phyloP scores from a whole-genome alignment of 2,888 invertebrate species.

The Cybosia mesomella region DNA sequence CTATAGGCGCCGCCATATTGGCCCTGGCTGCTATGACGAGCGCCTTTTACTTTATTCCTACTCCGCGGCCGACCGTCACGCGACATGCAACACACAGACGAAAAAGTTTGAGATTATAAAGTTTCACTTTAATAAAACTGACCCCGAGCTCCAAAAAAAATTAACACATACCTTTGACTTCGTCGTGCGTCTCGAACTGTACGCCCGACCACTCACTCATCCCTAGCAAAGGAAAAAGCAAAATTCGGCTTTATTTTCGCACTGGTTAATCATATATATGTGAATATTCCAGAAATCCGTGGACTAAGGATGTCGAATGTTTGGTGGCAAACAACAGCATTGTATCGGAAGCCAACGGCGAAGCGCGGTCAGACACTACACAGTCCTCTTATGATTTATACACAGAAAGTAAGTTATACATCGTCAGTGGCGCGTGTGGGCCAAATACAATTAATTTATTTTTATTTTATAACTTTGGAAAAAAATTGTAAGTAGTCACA shows the following conservation, averaged over 20 bases:
- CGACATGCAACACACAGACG: too few relatives aligned
- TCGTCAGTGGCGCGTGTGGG: not conserved
- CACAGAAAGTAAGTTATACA: slow-evolving; percentile 65
- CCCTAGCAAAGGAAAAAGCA: too few relatives aligned
- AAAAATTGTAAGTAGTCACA: not conserved
- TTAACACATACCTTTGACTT: too few relatives aligned
- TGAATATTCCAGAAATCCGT: slow-evolving; percentile 89
- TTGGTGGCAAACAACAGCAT: slow-evolving; percentile 95
- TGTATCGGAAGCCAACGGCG: slow-evolving; percentile 68
- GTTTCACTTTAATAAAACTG: too few relatives aligned
- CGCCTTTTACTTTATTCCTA: too few relatives aligned
- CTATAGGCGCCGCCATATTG: too few relatives aligned
- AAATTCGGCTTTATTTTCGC: not conserved
- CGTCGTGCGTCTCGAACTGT: too few relatives aligned
- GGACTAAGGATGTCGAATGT: slow-evolving; percentile 98
- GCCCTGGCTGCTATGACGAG: too few relatives aligned
- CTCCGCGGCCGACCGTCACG: too few relatives aligned
- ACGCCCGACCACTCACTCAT: too few relatives aligned
- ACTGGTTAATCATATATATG: not conserved
- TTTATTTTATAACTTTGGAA: slow-evolving; percentile 3
- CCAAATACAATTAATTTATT: not conserved
- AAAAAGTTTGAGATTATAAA: too few relatives aligned
- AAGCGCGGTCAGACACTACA: slow-evolving; percentile 35
- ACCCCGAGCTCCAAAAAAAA: too few relatives aligned
- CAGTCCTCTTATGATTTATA: slow-evolving; percentile 55